Evolutionary conservation across 1,140 invertebrate species (phyloP), one percentile per base, ranked within the genome.

Genomic region (Meloidogyne chitwoodi): DNA sequence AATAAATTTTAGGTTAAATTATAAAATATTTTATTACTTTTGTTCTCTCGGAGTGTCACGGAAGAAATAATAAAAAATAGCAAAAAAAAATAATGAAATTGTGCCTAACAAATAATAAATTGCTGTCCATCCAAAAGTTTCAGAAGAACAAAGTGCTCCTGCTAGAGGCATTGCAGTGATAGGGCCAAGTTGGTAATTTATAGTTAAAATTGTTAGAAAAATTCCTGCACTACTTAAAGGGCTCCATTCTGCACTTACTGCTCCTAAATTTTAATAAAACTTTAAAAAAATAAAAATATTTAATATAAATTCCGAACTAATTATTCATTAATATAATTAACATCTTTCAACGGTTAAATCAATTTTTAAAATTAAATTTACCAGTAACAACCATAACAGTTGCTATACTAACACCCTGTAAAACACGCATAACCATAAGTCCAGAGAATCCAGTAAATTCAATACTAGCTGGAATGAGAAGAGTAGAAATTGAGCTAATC

Each of bases 371-470:
- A 16, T 8, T 12, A 76, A 11, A 77, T 41, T 2, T 41, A 68
- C 82, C 84, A 2, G 76, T 80, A 3, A 84, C 83, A 4, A 84
- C 76, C 44, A 79, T 83, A 11, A 76, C 65, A 16, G 81, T 82
- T 19, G 84, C 70, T 24, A 81, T 41, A 8, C 82, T 80, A 63
- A 87, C 67, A n/a, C 84, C 84, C 82, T 84, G 83, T 6, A 80
- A 16, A 70, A 84, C 62, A 65, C 83, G 48, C 44, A 79, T 74
- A 12, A 80, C 12, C 24, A 84, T 77, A 63, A 84, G 27, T 24
- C 74, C 19, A n/a, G 48, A n/a, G n/a, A 56, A 56, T 56, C 48
- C 48, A 31, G 31, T 72, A 62, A 79, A 83, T 26, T 78, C 84
- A 34, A 68, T 31, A 63, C 38, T 61, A 0, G 85, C 5, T 16